Percentiles rank a stretch among this genome's conserved stretches.
phyloP scores from a whole-genome alignment of 2,888 invertebrate genomes.

The Penaeus monodon region DNA sequence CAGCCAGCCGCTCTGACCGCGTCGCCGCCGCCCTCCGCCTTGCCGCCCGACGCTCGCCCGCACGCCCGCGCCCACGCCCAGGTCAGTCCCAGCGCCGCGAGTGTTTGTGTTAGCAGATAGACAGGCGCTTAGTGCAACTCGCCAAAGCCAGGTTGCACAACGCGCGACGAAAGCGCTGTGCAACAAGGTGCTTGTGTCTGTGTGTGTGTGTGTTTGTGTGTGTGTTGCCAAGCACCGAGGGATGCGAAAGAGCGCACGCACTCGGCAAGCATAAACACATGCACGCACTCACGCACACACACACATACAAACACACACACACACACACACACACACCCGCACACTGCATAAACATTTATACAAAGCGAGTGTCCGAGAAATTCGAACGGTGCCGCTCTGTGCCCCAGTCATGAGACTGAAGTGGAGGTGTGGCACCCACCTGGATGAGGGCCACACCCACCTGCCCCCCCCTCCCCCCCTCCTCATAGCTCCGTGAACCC shows the following conservation, averaged over 20 bases:
- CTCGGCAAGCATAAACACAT: too few relatives aligned
- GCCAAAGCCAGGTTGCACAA: too few relatives aligned
- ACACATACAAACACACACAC: too few relatives aligned
- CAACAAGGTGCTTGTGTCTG: too few relatives aligned
- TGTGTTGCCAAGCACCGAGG: too few relatives aligned
- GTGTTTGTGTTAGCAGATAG: conserved; percentile 5
- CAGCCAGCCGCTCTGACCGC: conserved; percentile 46
- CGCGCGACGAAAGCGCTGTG: too few relatives aligned
- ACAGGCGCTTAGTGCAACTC: conserved; percentile 14
- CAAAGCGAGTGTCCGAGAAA: background rate
- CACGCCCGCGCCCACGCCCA: conserved; percentile 7
- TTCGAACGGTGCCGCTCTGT: background rate
- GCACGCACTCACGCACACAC: too few relatives aligned
- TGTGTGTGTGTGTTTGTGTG: too few relatives aligned
- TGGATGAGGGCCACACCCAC: background rate
- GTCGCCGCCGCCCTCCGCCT: conserved; percentile 6
- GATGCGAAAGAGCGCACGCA: too few relatives aligned
- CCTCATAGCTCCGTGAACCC: background rate
- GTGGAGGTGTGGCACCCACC: background rate
- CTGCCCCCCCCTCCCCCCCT: background rate
- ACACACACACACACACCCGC: too few relatives aligned
- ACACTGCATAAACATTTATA: too few relatives aligned
- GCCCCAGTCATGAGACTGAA: conserved; percentile 3
- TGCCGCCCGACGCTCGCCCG: background rate
- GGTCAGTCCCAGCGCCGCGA: conserved; percentile 26